Conservation (phyloP, 2,888 invertebrate species). For the Lepetodrilus schrolli region DNA sequence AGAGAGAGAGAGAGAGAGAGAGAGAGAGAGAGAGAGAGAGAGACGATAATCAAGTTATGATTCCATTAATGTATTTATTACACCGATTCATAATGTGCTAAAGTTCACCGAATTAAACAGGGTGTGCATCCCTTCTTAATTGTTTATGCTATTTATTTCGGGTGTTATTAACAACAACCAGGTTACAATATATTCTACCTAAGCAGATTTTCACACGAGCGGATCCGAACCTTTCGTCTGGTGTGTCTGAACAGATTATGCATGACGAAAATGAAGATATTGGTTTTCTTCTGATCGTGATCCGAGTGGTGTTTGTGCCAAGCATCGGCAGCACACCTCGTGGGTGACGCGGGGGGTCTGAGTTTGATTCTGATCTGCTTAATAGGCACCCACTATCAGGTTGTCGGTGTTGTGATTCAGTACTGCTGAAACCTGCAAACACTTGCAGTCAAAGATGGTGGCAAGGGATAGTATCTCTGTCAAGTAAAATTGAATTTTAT, state of each 20-base stretch:
- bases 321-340: too few species aligned
- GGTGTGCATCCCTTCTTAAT: too few species aligned
- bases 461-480: neutral
- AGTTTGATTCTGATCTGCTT: neutral
- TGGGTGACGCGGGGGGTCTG: neutral
- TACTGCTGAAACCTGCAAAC: neutral
- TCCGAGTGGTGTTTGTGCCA: neutral
- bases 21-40: too few species aligned
- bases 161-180: too few species aligned
- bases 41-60: too few species aligned
- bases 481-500: neutral
- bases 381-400: neutral
- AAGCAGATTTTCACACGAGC: conserved; percentile 2
- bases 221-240: neutral
- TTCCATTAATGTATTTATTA: too few species aligned
- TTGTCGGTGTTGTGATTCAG: neutral
- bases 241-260: neutral
- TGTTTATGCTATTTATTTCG: too few species aligned
- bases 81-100: too few species aligned
- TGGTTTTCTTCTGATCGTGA: neutral
- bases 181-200: too few species aligned
- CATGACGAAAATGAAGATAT: neutral
- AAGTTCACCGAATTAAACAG: too few species aligned
- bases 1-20: too few species aligned
- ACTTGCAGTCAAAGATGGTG: neutral